phyloP scores from a whole-genome alignment of 2,888 invertebrate genomes.

The Drosophila quasianomalipes region DNA sequence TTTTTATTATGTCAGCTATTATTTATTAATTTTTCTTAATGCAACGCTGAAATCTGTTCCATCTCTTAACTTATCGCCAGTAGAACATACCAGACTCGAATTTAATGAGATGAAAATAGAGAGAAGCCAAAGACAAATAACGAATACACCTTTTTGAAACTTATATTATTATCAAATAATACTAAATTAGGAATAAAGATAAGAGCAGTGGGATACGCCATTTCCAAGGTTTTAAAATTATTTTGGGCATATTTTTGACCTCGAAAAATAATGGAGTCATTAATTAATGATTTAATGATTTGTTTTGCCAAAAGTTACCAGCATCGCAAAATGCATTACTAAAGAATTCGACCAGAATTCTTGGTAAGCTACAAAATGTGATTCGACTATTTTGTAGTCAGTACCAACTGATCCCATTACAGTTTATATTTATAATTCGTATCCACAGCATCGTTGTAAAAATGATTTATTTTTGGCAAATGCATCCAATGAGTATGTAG shows the following conservation, averaged over 20 bases:
- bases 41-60: neutral
- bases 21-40: no score
- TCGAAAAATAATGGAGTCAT: neutral
- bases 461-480: slow-evolving; percentile 16
- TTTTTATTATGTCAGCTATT: neutral
- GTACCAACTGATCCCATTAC: neutral
- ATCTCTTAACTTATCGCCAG: neutral
- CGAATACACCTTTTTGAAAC: neutral
- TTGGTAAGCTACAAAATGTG: neutral
- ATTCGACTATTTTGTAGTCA: neutral
- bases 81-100: neutral
- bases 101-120: neutral
- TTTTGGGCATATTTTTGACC: neutral
- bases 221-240: neutral
- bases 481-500: slow-evolving; percentile 37
- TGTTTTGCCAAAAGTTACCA: neutral
- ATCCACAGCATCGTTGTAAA: slow-evolving; percentile 14
- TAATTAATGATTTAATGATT: neutral
- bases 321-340: neutral
- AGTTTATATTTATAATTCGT: neutral
- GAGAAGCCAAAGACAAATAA: neutral
- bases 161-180: neutral
- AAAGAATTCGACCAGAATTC: neutral
- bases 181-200: neutral
- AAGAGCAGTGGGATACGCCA: neutral